Conservation (phyloP, 2,797 vertebrate species). For the Coracias cyanogaster region DNA sequence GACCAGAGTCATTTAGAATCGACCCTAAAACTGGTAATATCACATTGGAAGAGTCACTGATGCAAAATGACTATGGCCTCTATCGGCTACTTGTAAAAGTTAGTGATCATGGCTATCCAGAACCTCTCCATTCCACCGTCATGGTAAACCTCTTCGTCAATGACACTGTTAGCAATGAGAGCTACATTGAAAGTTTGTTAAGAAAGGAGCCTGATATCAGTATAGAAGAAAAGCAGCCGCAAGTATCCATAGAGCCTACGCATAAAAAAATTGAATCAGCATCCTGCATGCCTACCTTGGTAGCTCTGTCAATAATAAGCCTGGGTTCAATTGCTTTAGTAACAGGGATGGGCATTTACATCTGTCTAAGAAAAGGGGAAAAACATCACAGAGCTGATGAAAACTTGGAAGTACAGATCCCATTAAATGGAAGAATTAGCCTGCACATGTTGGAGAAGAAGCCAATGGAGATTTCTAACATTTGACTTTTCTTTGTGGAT, state of each 20-base stretch:
- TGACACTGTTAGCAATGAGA: constrained; percentile 96
- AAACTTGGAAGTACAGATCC: constrained; percentile 89
- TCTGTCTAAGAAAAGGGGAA: constrained; percentile 89
- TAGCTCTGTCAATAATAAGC: constrained; percentile 89
- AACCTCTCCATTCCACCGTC: constrained; percentile 92
- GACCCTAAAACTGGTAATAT: constrained; percentile 97
- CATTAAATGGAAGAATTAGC: constrained; percentile 90
- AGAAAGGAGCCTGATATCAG: constrained; percentile 90
- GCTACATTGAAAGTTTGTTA: constrained; percentile 93
- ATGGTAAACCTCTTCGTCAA: constrained; percentile 99
- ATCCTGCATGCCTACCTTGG: constrained; percentile 89
- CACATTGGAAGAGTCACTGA: constrained; percentile 91
- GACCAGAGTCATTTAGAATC: constrained; percentile 92
- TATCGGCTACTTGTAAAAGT: constrained; percentile 96
- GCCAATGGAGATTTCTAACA: constrained; percentile 91
- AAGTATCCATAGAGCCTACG: constrained; percentile 85
- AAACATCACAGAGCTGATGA: constrained; percentile 85
- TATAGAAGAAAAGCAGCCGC: constrained; percentile 89
- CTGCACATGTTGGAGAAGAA: constrained; percentile 88
- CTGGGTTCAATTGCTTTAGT: constrained; percentile 89
- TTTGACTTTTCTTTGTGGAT: constrained; percentile 79
- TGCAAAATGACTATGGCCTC: constrained; percentile 90
- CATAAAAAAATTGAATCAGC: constrained; percentile 81
- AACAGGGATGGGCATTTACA: constrained; percentile 88
- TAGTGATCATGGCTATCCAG: constrained; percentile 95